Conservation (phyloP, 2,888 invertebrate genomes). For the Luffia ferchaultella region DNA sequence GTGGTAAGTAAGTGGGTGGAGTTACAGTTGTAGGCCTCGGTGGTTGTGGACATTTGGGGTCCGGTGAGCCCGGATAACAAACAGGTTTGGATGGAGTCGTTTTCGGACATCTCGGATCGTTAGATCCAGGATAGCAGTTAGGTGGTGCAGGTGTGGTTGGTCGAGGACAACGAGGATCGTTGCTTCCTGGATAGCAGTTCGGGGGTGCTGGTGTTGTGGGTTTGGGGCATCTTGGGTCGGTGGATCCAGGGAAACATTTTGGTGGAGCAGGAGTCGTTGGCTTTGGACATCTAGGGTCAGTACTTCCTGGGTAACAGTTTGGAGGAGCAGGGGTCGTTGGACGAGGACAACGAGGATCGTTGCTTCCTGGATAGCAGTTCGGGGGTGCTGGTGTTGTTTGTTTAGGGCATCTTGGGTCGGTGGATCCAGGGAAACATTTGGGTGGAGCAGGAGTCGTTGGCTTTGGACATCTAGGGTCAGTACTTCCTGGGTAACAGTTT, state of each 20-base stretch:
- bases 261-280: constrained; percentile 16
- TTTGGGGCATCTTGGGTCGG: constrained; percentile 28
- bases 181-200: constrained; percentile 24
- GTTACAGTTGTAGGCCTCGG: constrained; percentile 15
- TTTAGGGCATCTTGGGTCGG: constrained; percentile 20
- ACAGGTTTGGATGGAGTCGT: constrained; percentile 25
- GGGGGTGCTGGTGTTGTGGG: constrained; percentile 19
- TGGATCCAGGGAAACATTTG: constrained; percentile 24
- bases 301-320: constrained; percentile 17
- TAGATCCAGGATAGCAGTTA: constrained; percentile 21
- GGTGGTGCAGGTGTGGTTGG: constrained; percentile 20
- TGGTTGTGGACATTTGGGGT: constrained; percentile 25
- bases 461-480: constrained; percentile 26
- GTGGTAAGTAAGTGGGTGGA: constrained; percentile 21
- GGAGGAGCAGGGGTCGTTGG: constrained; percentile 19
- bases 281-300: constrained; percentile 27
- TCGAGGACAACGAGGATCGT: constrained; percentile 26
- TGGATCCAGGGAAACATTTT: constrained; percentile 23
- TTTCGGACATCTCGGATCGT: constrained; percentile 27
- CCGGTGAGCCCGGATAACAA: constrained; percentile 23
- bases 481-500: constrained; percentile 24
- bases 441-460: constrained; percentile 20
- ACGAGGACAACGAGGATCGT: constrained; percentile 25
- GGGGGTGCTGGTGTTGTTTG: constrained; percentile 22
- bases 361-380: constrained; percentile 24